These are phyloP conservation scores for Antheraea assamensis DNA, from an alignment of 2,888 invertebrate genomes.

Conservation along the genomic window DNA sequence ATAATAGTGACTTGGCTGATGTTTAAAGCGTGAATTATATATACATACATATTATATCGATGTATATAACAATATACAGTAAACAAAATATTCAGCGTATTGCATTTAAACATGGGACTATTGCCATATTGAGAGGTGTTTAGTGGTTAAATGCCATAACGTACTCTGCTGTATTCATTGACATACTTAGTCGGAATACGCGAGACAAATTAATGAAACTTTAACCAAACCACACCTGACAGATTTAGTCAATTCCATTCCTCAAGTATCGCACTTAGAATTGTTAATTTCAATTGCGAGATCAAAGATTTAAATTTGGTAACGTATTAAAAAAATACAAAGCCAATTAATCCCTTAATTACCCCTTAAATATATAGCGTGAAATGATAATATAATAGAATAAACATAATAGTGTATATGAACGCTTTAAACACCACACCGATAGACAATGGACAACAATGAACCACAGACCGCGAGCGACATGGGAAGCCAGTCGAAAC, in stretches of 20 bases:
- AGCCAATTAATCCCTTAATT: not conserved
- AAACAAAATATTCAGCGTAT: not conserved
- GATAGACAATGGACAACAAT: slow-evolving; percentile 14
- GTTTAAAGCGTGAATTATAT: slow-evolving; percentile 30
- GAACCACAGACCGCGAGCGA: slow-evolving; percentile 15
- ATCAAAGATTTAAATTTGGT: no score
- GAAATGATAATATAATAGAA: slow-evolving; percentile 5
- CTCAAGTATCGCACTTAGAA: no score
- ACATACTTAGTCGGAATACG: not conserved
- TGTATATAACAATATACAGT: not conserved
- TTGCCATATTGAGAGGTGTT: not conserved
- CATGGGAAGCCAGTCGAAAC: slow-evolving; percentile 37
- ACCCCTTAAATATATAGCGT: slow-evolving; percentile 1
- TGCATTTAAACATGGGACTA: not conserved
- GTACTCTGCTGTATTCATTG: not conserved
- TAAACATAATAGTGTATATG: slow-evolving; percentile 11
- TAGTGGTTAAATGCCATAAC: not conserved
- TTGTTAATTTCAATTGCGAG: no score
- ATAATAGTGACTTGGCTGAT: slow-evolving; percentile 28
- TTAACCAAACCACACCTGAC: not conserved
- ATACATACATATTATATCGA: not conserved
- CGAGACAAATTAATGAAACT: not conserved
- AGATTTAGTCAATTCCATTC: not conserved
- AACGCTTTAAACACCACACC: slow-evolving; percentile 21
- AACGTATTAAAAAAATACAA: not conserved